Conservation (phyloP, 1,140 invertebrate genomes). For the Hylaeus volcanicus region DNA sequence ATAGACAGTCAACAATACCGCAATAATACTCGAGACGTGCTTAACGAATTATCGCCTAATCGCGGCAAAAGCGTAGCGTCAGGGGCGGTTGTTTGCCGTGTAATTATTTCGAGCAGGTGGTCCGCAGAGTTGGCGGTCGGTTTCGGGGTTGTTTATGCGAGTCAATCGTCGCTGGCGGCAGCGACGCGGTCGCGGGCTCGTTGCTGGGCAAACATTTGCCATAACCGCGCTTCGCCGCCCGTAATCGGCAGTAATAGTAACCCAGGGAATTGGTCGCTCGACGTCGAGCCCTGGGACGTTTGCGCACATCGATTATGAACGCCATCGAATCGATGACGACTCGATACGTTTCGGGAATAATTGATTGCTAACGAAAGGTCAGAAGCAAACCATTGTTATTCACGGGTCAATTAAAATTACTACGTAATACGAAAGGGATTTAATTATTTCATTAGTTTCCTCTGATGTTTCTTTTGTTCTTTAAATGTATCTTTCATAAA, state of each 20-base stretch:
- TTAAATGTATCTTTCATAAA: no score
- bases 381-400: no score
- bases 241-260: neutral
- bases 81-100: conserved; percentile 47
- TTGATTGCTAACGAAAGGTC: no score
- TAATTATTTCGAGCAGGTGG: conserved; percentile 66
- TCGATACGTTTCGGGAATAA: no score
- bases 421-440: no score
- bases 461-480: no score
- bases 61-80: conserved; percentile 24
- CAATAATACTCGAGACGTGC: conserved; percentile 22
- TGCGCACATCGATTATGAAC: neutral
- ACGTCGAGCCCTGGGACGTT: no score
- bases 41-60: conserved; percentile 59
- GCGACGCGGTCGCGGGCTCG: conserved; percentile 20
- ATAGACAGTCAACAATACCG: conserved; percentile 6
- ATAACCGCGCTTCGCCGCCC: conserved; percentile 15
- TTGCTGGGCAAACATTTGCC: conserved; percentile 57
- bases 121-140: conserved; percentile 17
- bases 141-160: conserved; percentile 60
- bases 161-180: conserved; percentile 59
- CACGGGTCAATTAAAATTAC: no score
- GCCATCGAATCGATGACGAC: neutral
- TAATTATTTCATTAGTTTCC: no score
- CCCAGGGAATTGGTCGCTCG: neutral